phyloP scores from a whole-genome alignment of 92 coral and sea anemone species.

The Meandrina meandrites region DNA sequence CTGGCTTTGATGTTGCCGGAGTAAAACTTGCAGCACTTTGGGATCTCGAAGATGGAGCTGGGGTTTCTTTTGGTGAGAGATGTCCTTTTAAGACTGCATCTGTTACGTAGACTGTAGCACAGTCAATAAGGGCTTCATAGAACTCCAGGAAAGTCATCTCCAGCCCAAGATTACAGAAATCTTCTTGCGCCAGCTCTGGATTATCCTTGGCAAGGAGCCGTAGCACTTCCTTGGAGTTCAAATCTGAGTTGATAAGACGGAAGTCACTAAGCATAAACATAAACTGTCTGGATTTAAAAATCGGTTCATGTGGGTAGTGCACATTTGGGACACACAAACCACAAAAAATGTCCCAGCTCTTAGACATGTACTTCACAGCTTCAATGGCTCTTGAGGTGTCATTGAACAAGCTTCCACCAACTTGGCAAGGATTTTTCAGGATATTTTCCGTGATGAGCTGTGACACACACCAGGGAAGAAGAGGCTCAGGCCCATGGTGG shows the following conservation, averaged over 20 bases:
- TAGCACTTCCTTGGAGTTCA: constrained; percentile 86
- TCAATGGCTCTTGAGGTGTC: constrained; percentile 70
- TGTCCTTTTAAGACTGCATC: constrained; percentile 79
- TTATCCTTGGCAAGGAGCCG: constrained; percentile 73
- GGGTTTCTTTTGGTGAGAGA: constrained; percentile 70
- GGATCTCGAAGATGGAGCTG: constrained; percentile 78
- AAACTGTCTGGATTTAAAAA: constrained; percentile 84
- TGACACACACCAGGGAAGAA: constrained; percentile 90
- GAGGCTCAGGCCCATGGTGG: constrained; percentile 44
- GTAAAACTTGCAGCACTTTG: constrained; percentile 85
- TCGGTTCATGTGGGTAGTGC: constrained; percentile 73
- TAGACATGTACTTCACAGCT: constrained; percentile 73
- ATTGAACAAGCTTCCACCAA: constrained; percentile 77
- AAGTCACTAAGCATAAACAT: constrained; percentile 85
- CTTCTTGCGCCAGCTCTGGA: constrained; percentile 84
- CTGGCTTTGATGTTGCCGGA: constrained; percentile 82
- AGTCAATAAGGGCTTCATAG: constrained; percentile 87
- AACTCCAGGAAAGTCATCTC: constrained; percentile 97
- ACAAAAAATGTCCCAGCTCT: constrained; percentile 74
- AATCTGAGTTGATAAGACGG: constrained; percentile 69
- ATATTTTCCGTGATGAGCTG: constrained; percentile 78
- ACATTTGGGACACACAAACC: constrained; percentile 57
- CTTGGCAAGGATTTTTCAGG: constrained; percentile 71
- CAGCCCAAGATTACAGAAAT: constrained; percentile 85
- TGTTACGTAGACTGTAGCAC: constrained; percentile 89